These are phyloP conservation scores for Pangasius krempfi DNA, from an alignment of 2,797 vertebrate species.

Conservation along the genomic window DNA sequence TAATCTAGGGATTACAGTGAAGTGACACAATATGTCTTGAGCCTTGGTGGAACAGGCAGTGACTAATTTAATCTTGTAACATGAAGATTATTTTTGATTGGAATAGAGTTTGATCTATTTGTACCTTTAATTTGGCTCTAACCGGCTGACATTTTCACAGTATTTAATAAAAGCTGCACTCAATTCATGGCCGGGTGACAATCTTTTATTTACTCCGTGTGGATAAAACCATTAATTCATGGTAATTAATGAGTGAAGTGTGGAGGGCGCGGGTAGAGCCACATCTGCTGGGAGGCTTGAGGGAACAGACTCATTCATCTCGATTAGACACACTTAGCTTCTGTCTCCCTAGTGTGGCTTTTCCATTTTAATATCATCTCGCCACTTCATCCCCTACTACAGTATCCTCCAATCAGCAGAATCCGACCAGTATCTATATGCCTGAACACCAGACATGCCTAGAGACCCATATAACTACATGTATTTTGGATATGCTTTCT, in stretches of 20 bases:
- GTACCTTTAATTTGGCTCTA: slow-evolving; percentile 68
- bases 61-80: slow-evolving; percentile 66
- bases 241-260: slow-evolving; percentile 75
- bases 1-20: slow-evolving; percentile 68
- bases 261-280: slow-evolving; percentile 61
- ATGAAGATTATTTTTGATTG: slow-evolving; percentile 69
- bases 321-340: slow-evolving; percentile 70
- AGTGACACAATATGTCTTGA: slow-evolving; percentile 60
- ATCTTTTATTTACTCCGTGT: slow-evolving; percentile 75
- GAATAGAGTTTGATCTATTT: slow-evolving; percentile 69
- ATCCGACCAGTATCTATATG: not conserved
- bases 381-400: slow-evolving; percentile 40
- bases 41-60: slow-evolving; percentile 55
- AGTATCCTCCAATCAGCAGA: slow-evolving; percentile 27
- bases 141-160: slow-evolving; percentile 71
- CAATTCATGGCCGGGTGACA: slow-evolving; percentile 66
- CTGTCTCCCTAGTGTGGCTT: slow-evolving; percentile 53
- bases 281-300: slow-evolving; percentile 65
- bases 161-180: slow-evolving; percentile 71
- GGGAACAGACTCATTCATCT: slow-evolving; percentile 70
- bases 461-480: slow-evolving; percentile 13
- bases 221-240: slow-evolving; percentile 77
- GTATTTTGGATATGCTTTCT: slow-evolving; percentile 13
- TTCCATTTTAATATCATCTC: slow-evolving; percentile 61
- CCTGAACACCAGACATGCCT: not conserved